These are phyloP conservation scores for Varecia variegata DNA, from an alignment of 2,797 vertebrate genomes.

Conservation along the genomic window DNA sequence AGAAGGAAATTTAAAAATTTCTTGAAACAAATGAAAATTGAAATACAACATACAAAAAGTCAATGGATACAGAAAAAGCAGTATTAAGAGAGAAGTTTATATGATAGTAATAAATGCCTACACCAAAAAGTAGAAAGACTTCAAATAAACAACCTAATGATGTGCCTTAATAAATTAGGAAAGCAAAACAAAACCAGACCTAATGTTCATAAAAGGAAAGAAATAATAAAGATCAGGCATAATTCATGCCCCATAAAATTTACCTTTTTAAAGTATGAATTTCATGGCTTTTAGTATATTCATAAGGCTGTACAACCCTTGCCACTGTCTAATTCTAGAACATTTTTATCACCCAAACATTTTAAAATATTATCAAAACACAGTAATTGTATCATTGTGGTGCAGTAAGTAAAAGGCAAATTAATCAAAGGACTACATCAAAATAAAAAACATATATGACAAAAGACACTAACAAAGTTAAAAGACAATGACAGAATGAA, in stretches of 20 bases:
- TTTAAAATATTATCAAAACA: neutral
- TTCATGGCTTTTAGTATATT: constrained; percentile 2
- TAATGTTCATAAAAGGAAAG: no score
- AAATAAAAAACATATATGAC: neutral
- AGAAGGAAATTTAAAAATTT: no score
- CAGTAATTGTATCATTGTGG: neutral
- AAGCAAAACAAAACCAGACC: no score
- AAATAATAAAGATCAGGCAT: neutral
- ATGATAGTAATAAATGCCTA: no score
- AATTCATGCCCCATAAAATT: neutral
- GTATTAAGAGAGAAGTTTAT: no score
- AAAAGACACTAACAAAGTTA: neutral
- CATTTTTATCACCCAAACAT: neutral
- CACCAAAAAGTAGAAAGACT: no score
- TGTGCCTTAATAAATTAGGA: no score
- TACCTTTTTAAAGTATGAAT: neutral
- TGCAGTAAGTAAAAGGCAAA: constrained; percentile 19
- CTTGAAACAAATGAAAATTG: no score
- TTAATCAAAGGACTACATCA: neutral
- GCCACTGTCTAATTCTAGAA: neutral
- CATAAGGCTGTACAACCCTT: neutral
- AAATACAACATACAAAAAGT: no score
- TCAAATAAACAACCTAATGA: no score
- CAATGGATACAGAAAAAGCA: no score
- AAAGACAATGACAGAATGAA: neutral